A percentile compares a stretch with the other conserved stretches of the same genome.
Evolutionary conservation across 2,113 vertebrate genomes (phyloP).

Genomic region (Sardina pilchardus): DNA sequence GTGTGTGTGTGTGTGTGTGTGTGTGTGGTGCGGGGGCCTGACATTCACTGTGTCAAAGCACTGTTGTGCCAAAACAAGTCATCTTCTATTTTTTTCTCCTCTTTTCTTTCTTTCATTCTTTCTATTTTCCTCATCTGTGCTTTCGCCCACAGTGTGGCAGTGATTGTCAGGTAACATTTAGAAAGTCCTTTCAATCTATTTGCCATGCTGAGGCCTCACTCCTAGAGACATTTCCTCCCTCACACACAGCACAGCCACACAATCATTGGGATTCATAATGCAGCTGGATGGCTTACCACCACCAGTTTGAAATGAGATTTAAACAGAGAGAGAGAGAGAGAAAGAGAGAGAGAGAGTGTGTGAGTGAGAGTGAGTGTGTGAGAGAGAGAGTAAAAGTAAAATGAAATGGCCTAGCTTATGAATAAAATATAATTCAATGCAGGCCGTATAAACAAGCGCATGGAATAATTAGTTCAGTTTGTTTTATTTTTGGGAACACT

Average conservation of each 20-base stretch:
- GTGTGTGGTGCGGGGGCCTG: neutral
- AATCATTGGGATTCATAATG: conserved; percentile 69
- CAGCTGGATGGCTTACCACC: conserved; percentile 61
- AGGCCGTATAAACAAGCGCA: conserved; percentile 66
- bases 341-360: conserved; percentile 29
- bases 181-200: conserved; percentile 47
- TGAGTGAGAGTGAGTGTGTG: neutral
- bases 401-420: conserved; percentile 59
- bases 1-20: neutral
- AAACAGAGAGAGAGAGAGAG: conserved; percentile 47
- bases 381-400: conserved; percentile 32
- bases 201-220: conserved; percentile 50
- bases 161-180: conserved; percentile 71
- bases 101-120: conserved; percentile 15
- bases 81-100: conserved; percentile 51
- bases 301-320: conserved; percentile 66
- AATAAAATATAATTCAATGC: conserved; percentile 69
- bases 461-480: conserved; percentile 66
- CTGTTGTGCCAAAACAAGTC: conserved; percentile 48
- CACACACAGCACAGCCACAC: conserved; percentile 53
- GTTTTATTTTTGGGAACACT: conserved; percentile 62
- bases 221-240: conserved; percentile 38
- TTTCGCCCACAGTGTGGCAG: conserved; percentile 8
- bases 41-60: conserved; percentile 27
- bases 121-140: conserved; percentile 41